phyloP scores from a whole-genome alignment of 2,113 vertebrate species.

The Hoplias malabaricus region DNA sequence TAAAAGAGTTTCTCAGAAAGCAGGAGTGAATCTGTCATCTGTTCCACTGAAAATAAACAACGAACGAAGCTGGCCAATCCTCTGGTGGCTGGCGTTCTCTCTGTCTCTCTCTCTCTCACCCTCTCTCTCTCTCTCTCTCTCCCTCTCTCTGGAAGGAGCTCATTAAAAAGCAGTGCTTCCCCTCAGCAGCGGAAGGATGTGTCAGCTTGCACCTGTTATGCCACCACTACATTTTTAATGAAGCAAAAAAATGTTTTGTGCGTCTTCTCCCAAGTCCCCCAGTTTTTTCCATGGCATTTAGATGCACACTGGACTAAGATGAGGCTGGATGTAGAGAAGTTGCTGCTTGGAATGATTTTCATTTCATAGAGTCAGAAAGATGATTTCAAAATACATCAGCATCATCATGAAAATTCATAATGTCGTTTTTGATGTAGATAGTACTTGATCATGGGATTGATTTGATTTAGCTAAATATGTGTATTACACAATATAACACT shows the following conservation, averaged over 20 bases:
- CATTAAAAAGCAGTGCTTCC: slow-evolving; percentile 51
- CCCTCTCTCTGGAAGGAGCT: slow-evolving; percentile 47
- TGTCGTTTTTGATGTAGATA: not conserved
- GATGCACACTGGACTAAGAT: slow-evolving; percentile 41
- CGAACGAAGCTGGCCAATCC: slow-evolving; percentile 34
- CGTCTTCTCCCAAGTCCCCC: slow-evolving; percentile 40
- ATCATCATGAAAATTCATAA: slow-evolving; percentile 8
- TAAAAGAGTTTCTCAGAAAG: slow-evolving; percentile 33
- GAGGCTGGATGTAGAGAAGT: slow-evolving; percentile 21
- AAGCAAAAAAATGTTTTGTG: slow-evolving; percentile 59
- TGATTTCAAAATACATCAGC: slow-evolving; percentile 11
- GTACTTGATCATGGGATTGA: not conserved
- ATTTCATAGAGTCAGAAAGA: not conserved
- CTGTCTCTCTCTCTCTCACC: slow-evolving; percentile 12
- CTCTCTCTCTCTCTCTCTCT: slow-evolving; percentile 11
- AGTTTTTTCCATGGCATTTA: slow-evolving; percentile 55
- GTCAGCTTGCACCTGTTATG: slow-evolving; percentile 64
- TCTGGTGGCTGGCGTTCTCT: slow-evolving; percentile 30
- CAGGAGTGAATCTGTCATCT: slow-evolving; percentile 41
- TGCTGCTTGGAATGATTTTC: slow-evolving; percentile 18
- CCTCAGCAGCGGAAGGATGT: slow-evolving; percentile 48
- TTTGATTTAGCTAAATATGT: slow-evolving; percentile 20
- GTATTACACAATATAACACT: too few relatives aligned
- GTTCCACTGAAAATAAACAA: slow-evolving; percentile 47
- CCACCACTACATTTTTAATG: slow-evolving; percentile 66